Evolutionary conservation across 2,113 vertebrate genomes (phyloP).

Genomic region (Craseonycteris thonglongyai): DNA sequence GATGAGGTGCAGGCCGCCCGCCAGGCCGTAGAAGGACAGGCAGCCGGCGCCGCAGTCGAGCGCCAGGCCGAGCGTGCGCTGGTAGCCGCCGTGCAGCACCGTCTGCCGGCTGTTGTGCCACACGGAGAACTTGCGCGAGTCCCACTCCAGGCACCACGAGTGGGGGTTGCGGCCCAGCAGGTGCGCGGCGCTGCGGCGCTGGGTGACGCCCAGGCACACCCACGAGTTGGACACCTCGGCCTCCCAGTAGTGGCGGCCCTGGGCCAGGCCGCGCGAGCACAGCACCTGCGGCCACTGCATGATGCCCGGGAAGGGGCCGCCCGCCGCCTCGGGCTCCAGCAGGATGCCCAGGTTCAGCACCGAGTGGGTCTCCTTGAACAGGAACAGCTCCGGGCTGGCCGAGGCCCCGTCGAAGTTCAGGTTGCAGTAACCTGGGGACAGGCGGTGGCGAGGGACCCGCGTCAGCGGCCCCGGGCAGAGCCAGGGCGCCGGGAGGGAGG

Average conservation of each 20-base stretch:
- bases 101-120: slow-evolving; percentile 70
- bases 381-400: slow-evolving; percentile 64
- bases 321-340: slow-evolving; percentile 13
- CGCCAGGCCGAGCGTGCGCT: slow-evolving; percentile 63
- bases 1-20: slow-evolving; percentile 49
- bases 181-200: slow-evolving; percentile 35
- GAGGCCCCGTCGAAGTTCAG: slow-evolving; percentile 63
- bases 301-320: slow-evolving; percentile 38
- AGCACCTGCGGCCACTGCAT: slow-evolving; percentile 69
- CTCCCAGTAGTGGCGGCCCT: slow-evolving; percentile 74
- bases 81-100: slow-evolving; percentile 54
- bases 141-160: slow-evolving; percentile 76
- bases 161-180: slow-evolving; percentile 69
- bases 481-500: not conserved
- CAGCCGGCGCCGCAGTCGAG: slow-evolving; percentile 62
- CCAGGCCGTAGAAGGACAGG: slow-evolving; percentile 68
- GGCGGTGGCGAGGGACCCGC: not conserved
- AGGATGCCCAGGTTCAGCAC: slow-evolving; percentile 69
- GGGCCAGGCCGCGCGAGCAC: slow-evolving; percentile 55
- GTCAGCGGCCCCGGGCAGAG: not conserved
- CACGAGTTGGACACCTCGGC: slow-evolving; percentile 67
- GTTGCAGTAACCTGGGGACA: slow-evolving; percentile 59
- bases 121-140: slow-evolving; percentile 63
- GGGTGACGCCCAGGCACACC: slow-evolving; percentile 71
- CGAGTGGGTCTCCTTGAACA: slow-evolving; percentile 64